A percentile compares a stretch with the other conserved stretches of the same genome.
Evolutionary conservation across 1,140 invertebrate genomes (phyloP).

Genomic region (Drosophila eugracilis): DNA sequence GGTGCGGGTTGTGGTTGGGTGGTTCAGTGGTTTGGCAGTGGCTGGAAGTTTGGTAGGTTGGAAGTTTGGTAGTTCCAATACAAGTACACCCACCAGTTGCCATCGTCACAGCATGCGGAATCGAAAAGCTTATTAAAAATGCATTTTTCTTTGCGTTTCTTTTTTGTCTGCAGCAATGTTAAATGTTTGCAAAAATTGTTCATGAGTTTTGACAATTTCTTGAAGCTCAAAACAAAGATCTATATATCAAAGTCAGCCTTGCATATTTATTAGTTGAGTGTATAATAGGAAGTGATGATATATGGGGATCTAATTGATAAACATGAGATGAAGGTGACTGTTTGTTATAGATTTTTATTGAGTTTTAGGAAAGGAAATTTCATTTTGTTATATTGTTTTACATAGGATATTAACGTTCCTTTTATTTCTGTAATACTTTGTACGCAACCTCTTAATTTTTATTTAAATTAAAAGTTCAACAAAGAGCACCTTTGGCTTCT

Average conservation of each 20-base stretch:
- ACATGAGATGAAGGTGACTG: background rate
- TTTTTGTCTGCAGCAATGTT: background rate
- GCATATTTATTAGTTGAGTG: constrained; percentile 15
- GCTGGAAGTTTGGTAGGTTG: background rate
- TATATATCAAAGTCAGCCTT: constrained; percentile 1
- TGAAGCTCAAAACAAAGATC: background rate
- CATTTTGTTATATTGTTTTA: background rate
- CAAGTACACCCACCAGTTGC: constrained; percentile 47
- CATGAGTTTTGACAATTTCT: constrained; percentile 34
- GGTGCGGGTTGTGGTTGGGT: constrained; percentile 2
- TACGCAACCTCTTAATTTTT: background rate
- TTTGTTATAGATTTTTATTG: background rate
- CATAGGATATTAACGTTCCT: too few relatives aligned
- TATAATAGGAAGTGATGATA: constrained; percentile 2
- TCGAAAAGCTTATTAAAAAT: constrained; percentile 48
- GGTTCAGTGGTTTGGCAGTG: background rate
- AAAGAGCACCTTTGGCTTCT: background rate
- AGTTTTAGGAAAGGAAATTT: background rate
- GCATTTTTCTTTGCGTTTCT: constrained; percentile 21
- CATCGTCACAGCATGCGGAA: constrained; percentile 51
- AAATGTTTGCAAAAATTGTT: constrained; percentile 14
- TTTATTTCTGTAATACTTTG: background rate
- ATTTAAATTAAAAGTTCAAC: background rate
- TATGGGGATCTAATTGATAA: background rate
- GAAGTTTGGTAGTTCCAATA: constrained; percentile 4